phyloP scores from a whole-genome alignment of 2,888 invertebrate species.

The Scaptomyza caliginosa region DNA sequence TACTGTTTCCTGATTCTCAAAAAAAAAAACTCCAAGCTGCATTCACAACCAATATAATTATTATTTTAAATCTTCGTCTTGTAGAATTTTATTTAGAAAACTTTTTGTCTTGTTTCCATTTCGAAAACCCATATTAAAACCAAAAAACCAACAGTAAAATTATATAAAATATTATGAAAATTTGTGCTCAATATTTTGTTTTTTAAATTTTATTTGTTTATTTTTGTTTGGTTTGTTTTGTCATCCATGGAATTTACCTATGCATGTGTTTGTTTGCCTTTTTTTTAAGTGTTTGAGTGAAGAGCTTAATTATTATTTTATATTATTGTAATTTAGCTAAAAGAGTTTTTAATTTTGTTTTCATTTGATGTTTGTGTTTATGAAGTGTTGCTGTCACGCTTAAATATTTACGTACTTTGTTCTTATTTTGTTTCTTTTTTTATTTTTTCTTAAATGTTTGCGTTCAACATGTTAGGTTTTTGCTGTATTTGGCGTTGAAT shows the following conservation, averaged over 20 bases:
- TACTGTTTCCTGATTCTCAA: constrained; percentile 70
- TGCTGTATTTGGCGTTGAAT: constrained; percentile 47
- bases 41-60: constrained; percentile 77
- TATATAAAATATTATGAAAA: constrained; percentile 33
- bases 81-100: constrained; percentile 2
- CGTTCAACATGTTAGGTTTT: constrained; percentile 53
- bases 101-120: background rate
- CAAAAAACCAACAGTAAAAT: constrained; percentile 1
- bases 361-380: constrained; percentile 21
- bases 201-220: constrained; percentile 12
- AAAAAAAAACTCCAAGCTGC: constrained; percentile 72
- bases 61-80: constrained; percentile 39
- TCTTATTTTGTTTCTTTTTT: constrained; percentile 44
- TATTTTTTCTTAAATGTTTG: constrained; percentile 49
- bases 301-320: constrained; percentile 60
- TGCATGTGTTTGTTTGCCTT: constrained; percentile 34
- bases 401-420: constrained; percentile 44
- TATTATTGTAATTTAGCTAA: constrained; percentile 77
- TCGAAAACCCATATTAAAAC: constrained; percentile 13
- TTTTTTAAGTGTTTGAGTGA: constrained; percentile 58
- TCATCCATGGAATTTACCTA: constrained; percentile 58
- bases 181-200: constrained; percentile 43
- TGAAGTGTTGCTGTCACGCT: constrained; percentile 32
- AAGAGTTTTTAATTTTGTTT: constrained; percentile 42
- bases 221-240: constrained; percentile 15